These are phyloP conservation scores for Enteromius anoplus DNA, from an alignment of 2,797 vertebrate genomes.

Conservation along the genomic window DNA sequence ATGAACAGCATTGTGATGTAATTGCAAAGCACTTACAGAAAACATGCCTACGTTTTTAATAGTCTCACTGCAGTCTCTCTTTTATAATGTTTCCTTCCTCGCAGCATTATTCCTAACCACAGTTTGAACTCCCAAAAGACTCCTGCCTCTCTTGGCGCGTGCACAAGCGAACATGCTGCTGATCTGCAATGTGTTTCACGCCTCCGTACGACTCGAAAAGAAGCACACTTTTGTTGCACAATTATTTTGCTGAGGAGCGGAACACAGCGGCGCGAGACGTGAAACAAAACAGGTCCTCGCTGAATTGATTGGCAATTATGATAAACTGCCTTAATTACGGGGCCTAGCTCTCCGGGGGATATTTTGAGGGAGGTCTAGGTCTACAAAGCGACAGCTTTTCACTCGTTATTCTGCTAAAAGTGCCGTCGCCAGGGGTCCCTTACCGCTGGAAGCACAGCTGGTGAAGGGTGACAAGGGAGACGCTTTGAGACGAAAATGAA, in stretches of 20 bases:
- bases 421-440: conserved; percentile 19
- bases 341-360: conserved; percentile 25
- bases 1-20: conserved; percentile 9
- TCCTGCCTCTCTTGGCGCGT: conserved; percentile 7
- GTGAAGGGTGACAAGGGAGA: conserved; percentile 23
- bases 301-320: conserved; percentile 51
- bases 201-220: neutral
- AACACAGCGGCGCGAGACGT: conserved; percentile 20
- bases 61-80: conserved; percentile 1
- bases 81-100: conserved; percentile 23
- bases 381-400: conserved; percentile 46
- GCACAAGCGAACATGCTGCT: neutral
- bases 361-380: conserved; percentile 44
- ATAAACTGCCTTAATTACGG: conserved; percentile 53
- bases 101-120: conserved; percentile 37
- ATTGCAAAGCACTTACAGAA: conserved; percentile 27
- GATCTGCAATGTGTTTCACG: conserved; percentile 22
- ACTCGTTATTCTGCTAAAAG: conserved; percentile 37
- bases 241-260: conserved; percentile 42
- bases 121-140: conserved; percentile 40
- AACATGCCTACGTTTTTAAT: neutral
- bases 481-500: conserved; percentile 11
- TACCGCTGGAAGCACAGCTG: conserved; percentile 40
- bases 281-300: conserved; percentile 31
- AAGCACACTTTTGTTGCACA: conserved; percentile 16